These are phyloP conservation scores for Drosophila ustulata DNA, from an alignment of 2,888 invertebrate species.

Conservation along the genomic window DNA sequence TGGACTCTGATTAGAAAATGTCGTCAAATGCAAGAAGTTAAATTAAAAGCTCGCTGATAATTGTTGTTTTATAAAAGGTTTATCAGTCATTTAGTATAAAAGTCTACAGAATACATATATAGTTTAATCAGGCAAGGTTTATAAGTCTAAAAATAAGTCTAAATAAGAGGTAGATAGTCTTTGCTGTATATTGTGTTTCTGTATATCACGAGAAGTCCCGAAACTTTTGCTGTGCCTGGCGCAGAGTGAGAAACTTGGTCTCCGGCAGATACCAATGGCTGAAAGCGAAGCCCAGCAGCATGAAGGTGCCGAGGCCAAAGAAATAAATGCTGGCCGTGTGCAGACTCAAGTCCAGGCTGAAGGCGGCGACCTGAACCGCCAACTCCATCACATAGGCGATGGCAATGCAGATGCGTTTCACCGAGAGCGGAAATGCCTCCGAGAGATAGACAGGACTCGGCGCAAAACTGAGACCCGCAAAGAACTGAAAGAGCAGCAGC, in stretches of 20 bases:
- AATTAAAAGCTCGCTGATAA: constrained; percentile 18
- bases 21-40: constrained; percentile 15
- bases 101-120: constrained; percentile 26
- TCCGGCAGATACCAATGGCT: constrained; percentile 77
- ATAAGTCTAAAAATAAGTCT: constrained; percentile 36
- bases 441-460: constrained; percentile 79
- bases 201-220: constrained; percentile 46
- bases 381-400: constrained; percentile 69
- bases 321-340: constrained; percentile 53
- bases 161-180: constrained; percentile 29
- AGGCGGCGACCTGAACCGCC: constrained; percentile 68
- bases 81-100: constrained; percentile 42
- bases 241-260: constrained; percentile 74
- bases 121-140: constrained; percentile 19
- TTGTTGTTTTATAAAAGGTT: not conserved
- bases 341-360: constrained; percentile 29
- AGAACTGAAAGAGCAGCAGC: constrained; percentile 69
- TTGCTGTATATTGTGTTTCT: constrained; percentile 17
- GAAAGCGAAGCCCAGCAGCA: constrained; percentile 57
- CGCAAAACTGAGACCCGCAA: constrained; percentile 69
- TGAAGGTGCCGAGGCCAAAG: constrained; percentile 62
- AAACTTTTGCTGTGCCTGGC: constrained; percentile 74
- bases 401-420: constrained; percentile 75
- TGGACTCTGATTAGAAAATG: constrained; percentile 22
- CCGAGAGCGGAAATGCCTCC: constrained; percentile 79